Base-by-base conservation (phyloP, 2,888 invertebrate genomes). In the Hyposoter didymator region DNA sequence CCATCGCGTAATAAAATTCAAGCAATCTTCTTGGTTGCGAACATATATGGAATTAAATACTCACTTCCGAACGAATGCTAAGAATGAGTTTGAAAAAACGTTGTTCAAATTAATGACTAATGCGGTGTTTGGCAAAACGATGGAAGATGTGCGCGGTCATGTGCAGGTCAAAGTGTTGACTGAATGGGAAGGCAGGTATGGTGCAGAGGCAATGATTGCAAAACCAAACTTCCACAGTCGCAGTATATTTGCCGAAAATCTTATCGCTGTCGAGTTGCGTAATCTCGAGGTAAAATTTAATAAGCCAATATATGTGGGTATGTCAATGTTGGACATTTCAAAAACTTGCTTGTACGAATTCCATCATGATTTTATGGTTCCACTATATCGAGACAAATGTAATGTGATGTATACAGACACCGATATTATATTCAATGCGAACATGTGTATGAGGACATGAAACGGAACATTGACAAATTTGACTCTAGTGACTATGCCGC, bases 401-500 rank as follows among this genome's bases (percentile, higher is more conserved):
- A 28, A 22, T 28, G 14, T 45, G 10, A 45, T 45, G 19, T 92
- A 91, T 67, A 90, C 86, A 14, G 92, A 93, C 75, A 92, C 91
- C 0, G 91, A 92, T 79, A 89, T 87, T 8, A 87, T 91, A 10
- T 89, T 91, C 14, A 88, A 91, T 47, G 78, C 90, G n/a, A 89
- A 0, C 91, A 94, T 87, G 72, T 94, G 35, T 94, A 94, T 88
- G 84, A 84, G 0, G 64, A 19, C 22, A 88, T 88, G 35, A 88
- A n/a, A 82, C 7, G 72, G 22, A 85, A 92, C 84, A 66, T 66
- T 1, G 6, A n/a, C 4, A 28, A 35, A 17, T 66, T 66, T 35
- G 64, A 66, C 17, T 12, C 64, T 0, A 35, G 35, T 39, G 64
- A 66, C n/a, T 84, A 78, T 39, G 72, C 75, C 10, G 8, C 39